Conservation (phyloP, 2,797 vertebrate species). For the Poecilia wingei region DNA sequence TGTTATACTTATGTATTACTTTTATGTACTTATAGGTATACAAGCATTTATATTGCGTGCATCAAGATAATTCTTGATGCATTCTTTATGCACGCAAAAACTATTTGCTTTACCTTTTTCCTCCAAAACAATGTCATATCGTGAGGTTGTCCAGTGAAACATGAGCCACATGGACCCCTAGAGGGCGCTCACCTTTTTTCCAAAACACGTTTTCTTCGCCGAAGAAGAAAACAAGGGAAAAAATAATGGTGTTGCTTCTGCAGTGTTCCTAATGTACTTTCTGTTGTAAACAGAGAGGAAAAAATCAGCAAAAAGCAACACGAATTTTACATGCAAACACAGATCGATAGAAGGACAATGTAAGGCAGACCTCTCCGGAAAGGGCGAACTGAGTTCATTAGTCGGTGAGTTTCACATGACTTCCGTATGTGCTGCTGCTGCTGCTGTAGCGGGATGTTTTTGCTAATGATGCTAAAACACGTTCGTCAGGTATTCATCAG, state of each 20-base stretch:
- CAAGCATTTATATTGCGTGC: no score
- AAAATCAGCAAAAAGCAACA: neutral
- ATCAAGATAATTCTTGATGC: no score
- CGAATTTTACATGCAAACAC: neutral
- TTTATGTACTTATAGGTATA: no score
- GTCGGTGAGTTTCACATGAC: constrained; percentile 12
- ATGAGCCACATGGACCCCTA: neutral
- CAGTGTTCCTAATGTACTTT: neutral
- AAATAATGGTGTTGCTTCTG: neutral
- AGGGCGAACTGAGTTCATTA: neutral
- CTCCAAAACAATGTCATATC: neutral
- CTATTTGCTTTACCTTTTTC: neutral
- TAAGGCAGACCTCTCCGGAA: neutral
- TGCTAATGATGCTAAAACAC: constrained; percentile 21
- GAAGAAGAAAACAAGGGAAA: constrained; percentile 25
- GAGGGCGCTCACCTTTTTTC: neutral
- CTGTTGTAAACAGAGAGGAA: neutral
- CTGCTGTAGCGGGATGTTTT: neutral
- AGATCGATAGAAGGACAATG: neutral
- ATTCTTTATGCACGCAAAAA: neutral
- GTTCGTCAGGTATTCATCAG: neutral
- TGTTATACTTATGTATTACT: no score
- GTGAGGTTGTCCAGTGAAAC: neutral
- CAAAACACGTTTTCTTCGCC: neutral
- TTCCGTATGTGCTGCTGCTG: neutral